These are phyloP conservation scores for Hydractinia symbiolongicarpus DNA, from an alignment of 30 jellyfish, hydroid and myxozoan species.

Conservation along the genomic window DNA sequence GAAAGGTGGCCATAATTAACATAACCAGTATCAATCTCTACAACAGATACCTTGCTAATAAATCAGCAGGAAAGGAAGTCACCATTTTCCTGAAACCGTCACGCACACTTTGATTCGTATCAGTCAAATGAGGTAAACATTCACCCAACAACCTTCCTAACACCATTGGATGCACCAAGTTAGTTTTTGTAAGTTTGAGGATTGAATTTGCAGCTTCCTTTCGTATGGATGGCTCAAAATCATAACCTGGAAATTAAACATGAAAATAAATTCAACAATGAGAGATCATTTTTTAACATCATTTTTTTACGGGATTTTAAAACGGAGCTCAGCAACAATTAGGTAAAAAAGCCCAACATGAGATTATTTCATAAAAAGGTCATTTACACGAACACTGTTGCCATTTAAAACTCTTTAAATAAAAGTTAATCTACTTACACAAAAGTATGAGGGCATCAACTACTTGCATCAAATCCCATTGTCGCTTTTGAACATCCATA, in stretches of 20 bases:
- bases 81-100: constrained; percentile 38
- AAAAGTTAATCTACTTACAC: neutral
- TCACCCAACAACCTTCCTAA: constrained; percentile 43
- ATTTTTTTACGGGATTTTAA: too few relatives aligned
- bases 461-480: constrained; percentile 31
- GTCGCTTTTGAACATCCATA: constrained; percentile 41
- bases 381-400: neutral
- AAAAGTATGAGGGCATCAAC: constrained; percentile 28
- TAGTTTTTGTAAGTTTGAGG: constrained; percentile 14
- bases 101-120: constrained; percentile 38
- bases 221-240: constrained; percentile 13
- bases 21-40: too few relatives aligned
- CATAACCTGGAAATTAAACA: constrained; percentile 12
- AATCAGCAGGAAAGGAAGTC: constrained; percentile 73
- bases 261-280: neutral
- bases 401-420: neutral
- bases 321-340: too few relatives aligned
- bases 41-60: constrained; percentile 67
- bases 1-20: too few relatives aligned
- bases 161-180: constrained; percentile 23
- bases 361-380: too few relatives aligned
- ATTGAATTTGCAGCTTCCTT: constrained; percentile 23
- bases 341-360: too few relatives aligned
- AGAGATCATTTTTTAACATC: too few relatives aligned
- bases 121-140: constrained; percentile 53